Evolutionary conservation across 2,888 invertebrate genomes (phyloP).

Genomic region (Eristalis tenax): DNA sequence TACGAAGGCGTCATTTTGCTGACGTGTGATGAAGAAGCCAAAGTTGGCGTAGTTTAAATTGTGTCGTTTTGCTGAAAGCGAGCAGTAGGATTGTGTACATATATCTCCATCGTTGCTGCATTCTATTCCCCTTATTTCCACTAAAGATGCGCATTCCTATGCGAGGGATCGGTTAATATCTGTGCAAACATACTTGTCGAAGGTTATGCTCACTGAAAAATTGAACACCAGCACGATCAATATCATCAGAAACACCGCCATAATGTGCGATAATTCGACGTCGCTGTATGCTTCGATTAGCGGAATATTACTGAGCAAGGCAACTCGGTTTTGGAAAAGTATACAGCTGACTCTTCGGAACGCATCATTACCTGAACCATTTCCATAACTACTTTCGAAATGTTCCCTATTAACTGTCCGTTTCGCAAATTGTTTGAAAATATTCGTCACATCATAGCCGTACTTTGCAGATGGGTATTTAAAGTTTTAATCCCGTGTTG

Average conservation of each 20-base stretch:
- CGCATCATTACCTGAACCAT: not conserved
- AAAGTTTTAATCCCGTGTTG: too few relatives aligned
- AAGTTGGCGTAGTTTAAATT: constrained; percentile 10
- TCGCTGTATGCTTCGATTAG: not conserved
- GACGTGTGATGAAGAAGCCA: constrained; percentile 1
- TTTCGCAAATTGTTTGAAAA: not conserved
- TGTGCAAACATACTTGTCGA: too few relatives aligned
- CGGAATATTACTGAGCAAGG: not conserved
- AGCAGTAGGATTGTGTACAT: constrained; percentile 13
- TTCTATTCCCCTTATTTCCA: constrained; percentile 25
- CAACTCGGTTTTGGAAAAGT: too few relatives aligned
- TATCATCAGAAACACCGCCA: not conserved
- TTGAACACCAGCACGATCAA: not conserved
- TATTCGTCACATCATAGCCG: too few relatives aligned
- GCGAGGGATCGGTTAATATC: not conserved
- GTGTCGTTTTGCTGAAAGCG: not conserved
- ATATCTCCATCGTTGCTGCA: constrained; percentile 1
- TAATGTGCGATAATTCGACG: not conserved
- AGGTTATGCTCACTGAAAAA: not conserved
- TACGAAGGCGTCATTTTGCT: not conserved
- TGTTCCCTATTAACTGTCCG: not conserved
- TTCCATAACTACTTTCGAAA: not conserved
- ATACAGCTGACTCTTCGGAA: too few relatives aligned
- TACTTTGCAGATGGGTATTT: too few relatives aligned
- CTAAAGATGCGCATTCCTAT: not conserved